phyloP scores from a whole-genome alignment of 2,113 vertebrate genomes.

The Tylochromis polylepis region DNA sequence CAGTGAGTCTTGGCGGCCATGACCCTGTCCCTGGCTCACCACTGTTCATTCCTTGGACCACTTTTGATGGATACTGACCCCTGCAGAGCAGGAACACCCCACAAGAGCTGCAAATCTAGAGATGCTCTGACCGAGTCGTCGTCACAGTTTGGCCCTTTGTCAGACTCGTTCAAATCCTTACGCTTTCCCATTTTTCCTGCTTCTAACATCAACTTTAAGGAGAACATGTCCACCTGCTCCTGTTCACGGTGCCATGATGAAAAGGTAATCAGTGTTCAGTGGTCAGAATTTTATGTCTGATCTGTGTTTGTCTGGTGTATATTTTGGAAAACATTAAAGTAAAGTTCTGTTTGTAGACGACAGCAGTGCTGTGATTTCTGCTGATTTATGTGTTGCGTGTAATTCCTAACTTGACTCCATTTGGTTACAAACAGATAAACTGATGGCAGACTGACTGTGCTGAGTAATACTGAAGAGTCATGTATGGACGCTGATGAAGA shows the following conservation, averaged over 20 bases:
- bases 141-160: background rate
- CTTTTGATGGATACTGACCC: background rate
- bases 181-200: background rate
- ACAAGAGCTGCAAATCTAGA: background rate
- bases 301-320: background rate
- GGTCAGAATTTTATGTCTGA: background rate
- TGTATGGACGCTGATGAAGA: background rate
- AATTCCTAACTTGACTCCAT: background rate
- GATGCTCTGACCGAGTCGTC: accelerated
- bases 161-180: background rate
- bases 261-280: background rate
- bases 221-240: background rate
- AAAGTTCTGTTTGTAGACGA: background rate
- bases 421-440: too few species aligned
- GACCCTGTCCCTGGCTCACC: background rate
- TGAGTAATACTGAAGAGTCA: background rate
- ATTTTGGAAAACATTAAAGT: background rate
- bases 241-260: accelerated
- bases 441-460: background rate
- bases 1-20: background rate
- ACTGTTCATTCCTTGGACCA: background rate
- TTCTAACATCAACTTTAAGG: background rate
- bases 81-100: background rate
- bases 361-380: background rate
- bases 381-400: background rate